A percentile compares a stretch with the other conserved stretches of the same genome.
These are phyloP conservation scores for Monoplex corrugatus DNA, from an alignment of 2,888 invertebrate species.

Conservation along the genomic window DNA sequence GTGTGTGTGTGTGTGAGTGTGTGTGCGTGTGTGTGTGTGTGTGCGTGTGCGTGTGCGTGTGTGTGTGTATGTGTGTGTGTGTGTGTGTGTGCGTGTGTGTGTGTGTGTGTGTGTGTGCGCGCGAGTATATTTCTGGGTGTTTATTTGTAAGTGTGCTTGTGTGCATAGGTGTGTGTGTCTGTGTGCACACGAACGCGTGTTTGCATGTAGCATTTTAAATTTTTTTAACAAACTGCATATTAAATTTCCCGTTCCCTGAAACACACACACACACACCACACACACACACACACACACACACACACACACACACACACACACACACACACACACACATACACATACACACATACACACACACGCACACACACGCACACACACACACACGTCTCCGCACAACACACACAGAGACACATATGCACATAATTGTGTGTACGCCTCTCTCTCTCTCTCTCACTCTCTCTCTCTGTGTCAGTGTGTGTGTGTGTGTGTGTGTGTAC, in stretches of 20 bases:
- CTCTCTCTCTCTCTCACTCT: not conserved
- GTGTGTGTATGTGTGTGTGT: not conserved
- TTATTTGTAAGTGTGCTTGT: not conserved
- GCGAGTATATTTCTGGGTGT: no score
- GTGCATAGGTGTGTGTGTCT: not conserved
- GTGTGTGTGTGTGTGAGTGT: conserved; percentile 22
- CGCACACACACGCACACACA: not conserved
- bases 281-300: conserved; percentile 29
- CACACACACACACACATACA: not conserved
- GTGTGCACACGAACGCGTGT: not conserved
- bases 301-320: conserved; percentile 19
- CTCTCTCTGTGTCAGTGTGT: not conserved
- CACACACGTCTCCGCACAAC: not conserved
- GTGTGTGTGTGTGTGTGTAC: not conserved
- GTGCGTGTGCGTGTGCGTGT: not conserved
- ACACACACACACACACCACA: not conserved
- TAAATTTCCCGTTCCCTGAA: not conserved
- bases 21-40: not conserved
- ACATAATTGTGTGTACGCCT: not conserved
- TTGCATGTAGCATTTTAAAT: no score
- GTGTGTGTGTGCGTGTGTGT: conserved; percentile 8
- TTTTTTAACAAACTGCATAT: no score
- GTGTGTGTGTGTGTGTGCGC: not conserved
- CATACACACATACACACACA: not conserved
- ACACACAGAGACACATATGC: not conserved